phyloP scores from a whole-genome alignment of 2,113 vertebrate species.

The Phaetusa simplex region DNA sequence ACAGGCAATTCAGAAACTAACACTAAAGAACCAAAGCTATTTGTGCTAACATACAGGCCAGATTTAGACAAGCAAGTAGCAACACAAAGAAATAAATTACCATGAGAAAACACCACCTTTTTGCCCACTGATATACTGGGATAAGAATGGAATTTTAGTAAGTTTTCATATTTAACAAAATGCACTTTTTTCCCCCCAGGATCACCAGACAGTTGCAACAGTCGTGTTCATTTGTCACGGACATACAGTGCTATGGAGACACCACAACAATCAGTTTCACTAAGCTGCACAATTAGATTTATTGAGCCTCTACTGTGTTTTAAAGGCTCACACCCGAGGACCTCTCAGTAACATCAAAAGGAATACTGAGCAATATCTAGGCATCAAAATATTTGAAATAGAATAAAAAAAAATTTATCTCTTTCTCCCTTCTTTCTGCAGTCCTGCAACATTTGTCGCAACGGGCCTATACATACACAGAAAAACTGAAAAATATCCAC shows the following conservation, averaged over 20 bases:
- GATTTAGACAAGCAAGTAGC: not conserved
- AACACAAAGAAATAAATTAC: not conserved
- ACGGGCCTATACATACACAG: rapidly evolving
- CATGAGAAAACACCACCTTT: not conserved
- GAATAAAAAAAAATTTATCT: not conserved
- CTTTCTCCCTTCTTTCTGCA: not conserved
- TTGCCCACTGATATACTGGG: not conserved
- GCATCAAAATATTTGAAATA: not conserved
- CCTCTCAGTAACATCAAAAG: not conserved
- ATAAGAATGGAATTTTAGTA: not conserved
- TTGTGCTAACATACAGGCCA: not conserved
- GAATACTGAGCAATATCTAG: not conserved
- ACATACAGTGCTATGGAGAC: not conserved
- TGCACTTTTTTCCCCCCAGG: not conserved
- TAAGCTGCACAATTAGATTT: not conserved
- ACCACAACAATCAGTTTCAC: not conserved
- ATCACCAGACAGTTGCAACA: not conserved
- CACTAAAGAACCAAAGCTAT: not conserved
- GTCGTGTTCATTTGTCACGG: not conserved
- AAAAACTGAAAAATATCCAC: not conserved
- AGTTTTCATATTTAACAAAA: not conserved
- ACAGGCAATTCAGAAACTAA: not conserved
- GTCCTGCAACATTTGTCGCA: not conserved
- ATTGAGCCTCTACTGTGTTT: not conserved
- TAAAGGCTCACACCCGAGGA: not conserved